Conservation (phyloP, 2,888 invertebrate species). For the Dryomyza anilis region DNA sequence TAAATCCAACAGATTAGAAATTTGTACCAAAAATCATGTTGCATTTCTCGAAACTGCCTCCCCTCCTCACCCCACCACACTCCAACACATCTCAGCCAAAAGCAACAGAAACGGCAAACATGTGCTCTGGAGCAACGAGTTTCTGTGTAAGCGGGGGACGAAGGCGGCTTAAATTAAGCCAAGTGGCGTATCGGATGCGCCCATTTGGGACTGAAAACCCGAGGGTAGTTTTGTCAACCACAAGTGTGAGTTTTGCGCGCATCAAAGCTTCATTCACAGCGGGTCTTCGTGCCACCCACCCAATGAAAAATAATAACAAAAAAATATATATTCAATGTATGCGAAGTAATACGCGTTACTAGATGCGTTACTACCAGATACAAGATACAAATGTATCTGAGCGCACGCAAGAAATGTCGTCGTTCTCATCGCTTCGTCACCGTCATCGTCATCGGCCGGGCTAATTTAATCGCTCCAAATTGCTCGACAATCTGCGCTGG, state of each 20-base stretch:
- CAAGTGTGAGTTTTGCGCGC: conserved; percentile 37
- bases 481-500: conserved; percentile 59
- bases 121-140: background rate
- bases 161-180: conserved; percentile 31
- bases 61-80: too few relatives aligned
- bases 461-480: conserved; percentile 62
- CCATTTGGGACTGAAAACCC: conserved; percentile 15
- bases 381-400: conserved; percentile 9
- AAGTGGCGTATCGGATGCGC: conserved; percentile 33
- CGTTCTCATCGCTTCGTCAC: too few relatives aligned
- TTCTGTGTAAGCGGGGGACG: background rate
- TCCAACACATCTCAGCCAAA: too few relatives aligned
- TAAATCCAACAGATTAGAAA: conserved; percentile 44
- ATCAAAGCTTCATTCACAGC: too few relatives aligned
- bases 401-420: too few relatives aligned
- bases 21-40: conserved; percentile 35
- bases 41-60: too few relatives aligned
- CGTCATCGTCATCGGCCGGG: conserved; percentile 49
- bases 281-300: conserved; percentile 11
- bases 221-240: conserved; percentile 48
- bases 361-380: conserved; percentile 13
- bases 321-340: background rate
- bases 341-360: background rate
- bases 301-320: background rate
- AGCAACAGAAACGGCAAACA: background rate